A percentile compares a stretch with the other conserved stretches of the same genome.
Evolutionary conservation across 2,797 vertebrate genomes (phyloP).

Genomic region (Alfaro cultratus): DNA sequence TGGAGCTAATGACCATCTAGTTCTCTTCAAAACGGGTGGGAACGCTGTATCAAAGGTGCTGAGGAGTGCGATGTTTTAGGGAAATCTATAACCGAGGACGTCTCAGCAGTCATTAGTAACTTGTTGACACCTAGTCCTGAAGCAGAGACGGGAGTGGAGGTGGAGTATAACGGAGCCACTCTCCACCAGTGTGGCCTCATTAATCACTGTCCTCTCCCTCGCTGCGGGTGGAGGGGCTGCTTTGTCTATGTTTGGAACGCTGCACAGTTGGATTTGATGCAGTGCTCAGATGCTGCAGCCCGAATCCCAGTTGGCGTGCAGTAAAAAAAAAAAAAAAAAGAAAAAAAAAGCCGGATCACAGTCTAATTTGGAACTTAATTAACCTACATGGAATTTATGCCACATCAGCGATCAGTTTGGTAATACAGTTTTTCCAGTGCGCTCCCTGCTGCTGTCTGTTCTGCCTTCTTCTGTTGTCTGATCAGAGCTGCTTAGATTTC

Average conservation of each 20-base stretch:
- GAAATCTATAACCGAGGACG: slow-evolving; percentile 58
- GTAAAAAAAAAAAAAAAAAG: slow-evolving; percentile 6
- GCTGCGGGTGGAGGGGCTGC: slow-evolving; percentile 51
- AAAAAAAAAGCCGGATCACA: slow-evolving; percentile 39
- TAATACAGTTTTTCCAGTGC: slow-evolving; percentile 19
- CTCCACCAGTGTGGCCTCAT: slow-evolving; percentile 72
- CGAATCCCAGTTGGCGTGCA: slow-evolving; percentile 31
- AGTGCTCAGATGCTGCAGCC: slow-evolving; percentile 42
- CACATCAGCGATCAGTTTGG: slow-evolving; percentile 33
- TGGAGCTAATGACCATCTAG: slow-evolving; percentile 29
- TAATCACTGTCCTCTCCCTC: slow-evolving; percentile 75
- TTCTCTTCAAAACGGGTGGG: slow-evolving; percentile 7
- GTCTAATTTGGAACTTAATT: slow-evolving; percentile 57
- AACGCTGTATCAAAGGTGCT: slow-evolving; percentile 34
- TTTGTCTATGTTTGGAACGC: slow-evolving; percentile 64
- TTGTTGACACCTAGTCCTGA: slow-evolving; percentile 60
- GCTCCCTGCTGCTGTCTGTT: slow-evolving; percentile 2
- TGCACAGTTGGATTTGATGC: slow-evolving; percentile 49
- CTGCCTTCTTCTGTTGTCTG: slow-evolving; percentile 14
- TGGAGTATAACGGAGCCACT: slow-evolving; percentile 64
- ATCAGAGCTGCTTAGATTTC: slow-evolving; percentile 27
- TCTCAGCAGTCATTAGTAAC: slow-evolving; percentile 67
- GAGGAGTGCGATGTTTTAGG: slow-evolving; percentile 47
- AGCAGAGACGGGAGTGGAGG: slow-evolving; percentile 58
- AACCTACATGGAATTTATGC: slow-evolving; percentile 54